Evolutionary conservation across 2,797 vertebrate genomes (phyloP), one percentile per base, ranked within the genome.

Genomic region (Catamblyrhynchus diadema): DNA sequence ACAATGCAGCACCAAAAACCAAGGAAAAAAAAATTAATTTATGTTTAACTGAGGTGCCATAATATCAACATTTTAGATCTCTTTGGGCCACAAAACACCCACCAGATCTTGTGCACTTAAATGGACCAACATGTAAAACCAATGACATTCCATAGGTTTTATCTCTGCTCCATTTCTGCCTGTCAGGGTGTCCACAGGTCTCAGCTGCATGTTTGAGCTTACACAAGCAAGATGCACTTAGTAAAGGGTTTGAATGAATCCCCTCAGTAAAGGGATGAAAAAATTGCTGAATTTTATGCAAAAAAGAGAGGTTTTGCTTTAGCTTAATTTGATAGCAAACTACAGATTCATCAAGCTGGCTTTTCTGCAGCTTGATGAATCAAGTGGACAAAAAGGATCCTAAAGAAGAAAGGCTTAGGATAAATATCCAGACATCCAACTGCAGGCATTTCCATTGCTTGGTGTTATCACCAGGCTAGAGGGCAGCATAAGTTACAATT

Each of bases 1-100:
- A 94, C 72, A 60, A 54, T 59, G 30, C 66, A 32, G 69, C 65
- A 93, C 60, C 39, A 92, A 79, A 64, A 64, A 20, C 32, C 75
- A 90, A 45, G 4, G 70, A 42, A 93, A 78, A 95, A 94, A 92
- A 94, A 59, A n/a, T n/a, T 8, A 92, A 69, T 53, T 94, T 82
- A 81, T 75, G 28, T 83, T 93, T 95, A 95, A 94, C 90, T 93
- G 90, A 56, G 67, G 65, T 88, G 57, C 90, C 25, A 86, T 93
- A 93, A 83, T 95, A 93, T 86, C 33, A 94, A 93, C 64, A 89
- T 66, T 54, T 75, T 81, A 86, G n/a, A 33, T 70, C 74, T 65
- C 35, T 57, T 32, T 42, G 14, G 9, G 39, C 20, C 22, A 80
- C 10, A 44, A 44, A 81, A 74, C 18, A 53, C 1, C 14, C 18